Conservation (phyloP, 2,888 invertebrate genomes). For the Lottia gigantea region DNA sequence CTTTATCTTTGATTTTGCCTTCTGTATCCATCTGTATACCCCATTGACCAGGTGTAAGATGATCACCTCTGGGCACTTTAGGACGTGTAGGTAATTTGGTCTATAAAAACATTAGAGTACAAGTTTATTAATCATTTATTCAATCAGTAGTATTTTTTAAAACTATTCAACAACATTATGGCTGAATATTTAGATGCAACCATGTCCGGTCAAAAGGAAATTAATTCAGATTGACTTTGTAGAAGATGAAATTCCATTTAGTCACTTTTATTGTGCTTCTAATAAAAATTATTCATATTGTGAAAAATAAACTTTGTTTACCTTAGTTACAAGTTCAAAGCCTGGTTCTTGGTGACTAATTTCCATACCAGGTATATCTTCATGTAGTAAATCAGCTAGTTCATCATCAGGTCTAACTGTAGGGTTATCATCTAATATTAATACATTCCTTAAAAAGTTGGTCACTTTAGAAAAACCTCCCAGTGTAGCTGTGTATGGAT, state of each 20-base stretch:
- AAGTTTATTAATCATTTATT: too few species aligned
- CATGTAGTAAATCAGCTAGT: conserved; percentile 60
- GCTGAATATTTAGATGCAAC: too few species aligned
- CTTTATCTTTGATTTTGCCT: conserved; percentile 83
- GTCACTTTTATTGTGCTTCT: too few species aligned
- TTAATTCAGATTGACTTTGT: too few species aligned
- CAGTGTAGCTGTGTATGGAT: conserved; percentile 86
- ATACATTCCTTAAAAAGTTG: conserved; percentile 77
- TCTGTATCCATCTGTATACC: conserved; percentile 81
- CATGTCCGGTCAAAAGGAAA: too few species aligned
- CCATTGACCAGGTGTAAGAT: conserved; percentile 74
- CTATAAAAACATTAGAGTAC: conserved; percentile 42
- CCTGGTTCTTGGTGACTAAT: conserved; percentile 67
- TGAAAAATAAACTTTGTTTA: conserved; percentile 36
- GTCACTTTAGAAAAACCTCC: conserved; percentile 89
- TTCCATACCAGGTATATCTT: conserved; percentile 62
- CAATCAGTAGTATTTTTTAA: too few species aligned
- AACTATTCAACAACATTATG: too few species aligned
- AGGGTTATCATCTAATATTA: conserved; percentile 55
- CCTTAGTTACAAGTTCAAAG: conserved; percentile 68
- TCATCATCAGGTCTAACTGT: conserved; percentile 74
- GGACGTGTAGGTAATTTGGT: conserved; percentile 58
- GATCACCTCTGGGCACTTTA: conserved; percentile 50
- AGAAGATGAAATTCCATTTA: too few species aligned
- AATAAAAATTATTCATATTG: too few species aligned